phyloP scores from a whole-genome alignment of 1,140 invertebrate genomes.

The Anadara kagoshimensis region DNA sequence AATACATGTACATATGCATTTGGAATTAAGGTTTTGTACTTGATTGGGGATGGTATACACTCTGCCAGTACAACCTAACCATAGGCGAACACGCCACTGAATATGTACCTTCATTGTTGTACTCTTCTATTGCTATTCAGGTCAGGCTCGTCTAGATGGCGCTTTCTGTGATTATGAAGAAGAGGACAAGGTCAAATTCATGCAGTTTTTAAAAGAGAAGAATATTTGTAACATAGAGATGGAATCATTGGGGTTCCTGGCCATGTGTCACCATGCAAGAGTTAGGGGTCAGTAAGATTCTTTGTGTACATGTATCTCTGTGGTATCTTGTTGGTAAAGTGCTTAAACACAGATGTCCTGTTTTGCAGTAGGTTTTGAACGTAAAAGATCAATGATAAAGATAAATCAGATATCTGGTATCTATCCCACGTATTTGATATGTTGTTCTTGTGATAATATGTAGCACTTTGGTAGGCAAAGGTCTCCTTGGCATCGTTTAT shows the following conservation, averaged over 20 bases:
- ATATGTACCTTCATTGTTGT: not conserved
- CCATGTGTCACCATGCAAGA: conserved; percentile 94
- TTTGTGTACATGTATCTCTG: not conserved
- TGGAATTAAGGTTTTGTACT: no score
- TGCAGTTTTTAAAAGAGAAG: conserved; percentile 83
- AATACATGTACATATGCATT: no score
- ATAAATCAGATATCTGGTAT: not conserved
- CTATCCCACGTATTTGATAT: not conserved
- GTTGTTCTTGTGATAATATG: not conserved
- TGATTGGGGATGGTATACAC: not conserved
- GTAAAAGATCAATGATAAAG: not conserved
- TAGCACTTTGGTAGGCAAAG: not conserved
- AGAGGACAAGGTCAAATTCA: conserved; percentile 91
- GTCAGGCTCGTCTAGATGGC: conserved; percentile 94
- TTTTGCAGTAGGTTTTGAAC: not conserved
- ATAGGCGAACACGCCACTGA: not conserved
- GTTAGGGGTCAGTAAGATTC: conserved; percentile 78
- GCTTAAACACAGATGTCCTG: not conserved
- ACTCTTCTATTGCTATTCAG: conserved; percentile 48
- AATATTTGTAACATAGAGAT: conserved; percentile 98
- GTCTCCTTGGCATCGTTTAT: no score
- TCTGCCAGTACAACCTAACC: not conserved
- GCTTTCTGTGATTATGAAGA: conserved; percentile 96
- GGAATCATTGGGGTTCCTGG: conserved; percentile 95
- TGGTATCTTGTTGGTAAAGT: not conserved